A percentile compares a stretch with the other conserved stretches of the same genome.
Conservation (phyloP, 2,888 invertebrate species). For the Notocelia uddmanniana region DNA sequence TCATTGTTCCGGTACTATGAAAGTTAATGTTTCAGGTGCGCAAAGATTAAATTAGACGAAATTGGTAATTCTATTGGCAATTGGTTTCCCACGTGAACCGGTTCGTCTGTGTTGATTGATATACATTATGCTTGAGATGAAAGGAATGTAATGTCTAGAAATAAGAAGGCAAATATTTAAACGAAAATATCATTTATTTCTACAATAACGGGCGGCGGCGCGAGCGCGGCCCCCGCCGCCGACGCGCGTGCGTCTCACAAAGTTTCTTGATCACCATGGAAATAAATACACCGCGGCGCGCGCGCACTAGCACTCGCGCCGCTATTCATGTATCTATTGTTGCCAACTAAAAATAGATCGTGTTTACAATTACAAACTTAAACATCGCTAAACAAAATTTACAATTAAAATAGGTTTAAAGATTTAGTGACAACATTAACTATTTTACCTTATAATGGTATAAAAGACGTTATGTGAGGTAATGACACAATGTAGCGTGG, state of each 20-base stretch:
- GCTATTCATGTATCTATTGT: constrained; percentile 75
- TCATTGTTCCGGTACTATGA: too few relatives aligned
- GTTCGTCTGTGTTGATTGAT: background rate
- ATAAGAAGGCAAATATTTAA: constrained; percentile 76
- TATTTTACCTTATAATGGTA: constrained; percentile 71
- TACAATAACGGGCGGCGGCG: constrained; percentile 78
- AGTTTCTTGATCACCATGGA: constrained; percentile 78
- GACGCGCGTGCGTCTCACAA: constrained; percentile 80
- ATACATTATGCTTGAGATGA: background rate
- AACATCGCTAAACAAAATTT: constrained; percentile 73
- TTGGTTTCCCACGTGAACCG: background rate
- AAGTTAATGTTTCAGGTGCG: too few relatives aligned
- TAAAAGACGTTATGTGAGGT: constrained; percentile 80
- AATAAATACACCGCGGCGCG: constrained; percentile 79
- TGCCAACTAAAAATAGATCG: constrained; percentile 75
- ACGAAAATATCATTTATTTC: constrained; percentile 86
- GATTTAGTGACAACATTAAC: constrained; percentile 81
- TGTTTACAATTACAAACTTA: constrained; percentile 70
- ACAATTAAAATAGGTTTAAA: constrained; percentile 75
- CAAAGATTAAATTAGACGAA: background rate
- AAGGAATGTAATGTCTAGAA: constrained; percentile 48
- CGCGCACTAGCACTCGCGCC: constrained; percentile 63
- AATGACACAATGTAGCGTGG: constrained; percentile 76
- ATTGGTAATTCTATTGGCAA: background rate
- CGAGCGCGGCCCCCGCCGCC: constrained; percentile 62